Conservation (phyloP, 92 coral and sea anemone species). For the Zoanthus gigantus region DNA sequence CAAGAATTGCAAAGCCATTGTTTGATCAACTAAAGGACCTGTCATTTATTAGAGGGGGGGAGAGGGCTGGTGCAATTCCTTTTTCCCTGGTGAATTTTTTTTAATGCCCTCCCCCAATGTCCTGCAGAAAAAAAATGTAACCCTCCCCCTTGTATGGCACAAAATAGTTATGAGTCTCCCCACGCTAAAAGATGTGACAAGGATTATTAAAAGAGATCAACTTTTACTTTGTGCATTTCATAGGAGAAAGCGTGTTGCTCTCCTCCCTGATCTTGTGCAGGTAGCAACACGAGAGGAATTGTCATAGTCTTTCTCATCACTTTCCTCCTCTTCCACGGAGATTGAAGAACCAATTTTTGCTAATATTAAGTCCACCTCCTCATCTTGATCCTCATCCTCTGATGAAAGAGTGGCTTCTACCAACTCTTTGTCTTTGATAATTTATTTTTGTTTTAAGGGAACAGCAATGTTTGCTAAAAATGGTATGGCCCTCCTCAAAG, state of each 20-base stretch:
- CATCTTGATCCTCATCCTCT: not conserved
- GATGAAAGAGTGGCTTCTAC: too few species aligned
- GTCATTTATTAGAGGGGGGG: too few species aligned
- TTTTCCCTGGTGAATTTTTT: constrained; percentile 15
- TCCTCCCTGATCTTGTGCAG: too few species aligned
- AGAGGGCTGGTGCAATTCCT: too few species aligned
- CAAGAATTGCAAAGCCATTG: too few species aligned
- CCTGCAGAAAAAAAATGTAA: constrained; percentile 25
- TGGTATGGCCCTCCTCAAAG: too few species aligned
- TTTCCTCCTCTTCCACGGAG: too few species aligned
- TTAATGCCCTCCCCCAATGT: constrained; percentile 42
- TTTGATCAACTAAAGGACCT: too few species aligned
- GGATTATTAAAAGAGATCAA: constrained; percentile 37
- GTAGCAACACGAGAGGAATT: constrained; percentile 13
- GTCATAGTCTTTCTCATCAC: constrained; percentile 58
- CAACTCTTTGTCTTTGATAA: too few species aligned
- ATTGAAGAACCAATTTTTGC: not conserved
- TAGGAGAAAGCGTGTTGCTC: constrained; percentile 64
- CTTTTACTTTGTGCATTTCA: constrained; percentile 16
- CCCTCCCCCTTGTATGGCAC: constrained; percentile 38
- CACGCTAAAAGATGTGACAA: constrained; percentile 39
- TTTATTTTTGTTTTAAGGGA: too few species aligned
- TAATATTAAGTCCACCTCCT: constrained; percentile 35
- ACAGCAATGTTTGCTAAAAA: too few species aligned
- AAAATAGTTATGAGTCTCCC: constrained; percentile 21